These are phyloP conservation scores for Kryptopterus vitreolus DNA, from an alignment of 2,797 vertebrate genomes.

Conservation along the genomic window DNA sequence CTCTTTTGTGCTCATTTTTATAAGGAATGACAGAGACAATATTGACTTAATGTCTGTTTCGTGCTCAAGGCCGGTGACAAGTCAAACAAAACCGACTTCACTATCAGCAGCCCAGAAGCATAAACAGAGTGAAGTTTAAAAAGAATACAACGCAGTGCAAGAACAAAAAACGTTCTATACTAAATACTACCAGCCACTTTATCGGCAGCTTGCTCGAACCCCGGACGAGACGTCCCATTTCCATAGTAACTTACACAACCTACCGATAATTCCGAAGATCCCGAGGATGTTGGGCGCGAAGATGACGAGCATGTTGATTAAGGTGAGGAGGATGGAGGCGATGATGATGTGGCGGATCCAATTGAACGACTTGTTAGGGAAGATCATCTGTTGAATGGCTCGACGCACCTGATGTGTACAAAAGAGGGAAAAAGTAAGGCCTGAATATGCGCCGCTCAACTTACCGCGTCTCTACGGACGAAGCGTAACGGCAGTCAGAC, in stretches of 20 bases:
- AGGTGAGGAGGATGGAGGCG: conserved; percentile 78
- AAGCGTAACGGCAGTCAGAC: too few species aligned
- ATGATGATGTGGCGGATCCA: conserved; percentile 88
- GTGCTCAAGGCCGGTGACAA: conserved; percentile 34
- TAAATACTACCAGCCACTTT: not conserved
- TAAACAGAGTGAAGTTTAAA: conserved; percentile 1
- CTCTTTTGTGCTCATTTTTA: conserved; percentile 45
- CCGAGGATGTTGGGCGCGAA: conserved; percentile 96
- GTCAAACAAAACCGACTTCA: not conserved
- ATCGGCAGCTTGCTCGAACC: too few species aligned
- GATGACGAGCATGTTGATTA: conserved; percentile 95
- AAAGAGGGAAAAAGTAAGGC: not conserved
- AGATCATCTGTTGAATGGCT: conserved; percentile 94
- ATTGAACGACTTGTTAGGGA: conserved; percentile 87
- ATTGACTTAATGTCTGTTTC: conserved; percentile 61
- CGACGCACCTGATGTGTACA: conserved; percentile 80
- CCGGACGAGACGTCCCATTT: not conserved
- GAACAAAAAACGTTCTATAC: not conserved
- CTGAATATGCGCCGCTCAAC: too few species aligned
- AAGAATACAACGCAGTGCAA: not conserved
- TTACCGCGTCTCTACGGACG: too few species aligned
- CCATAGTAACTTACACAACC: conserved; percentile 54
- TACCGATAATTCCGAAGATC: conserved; percentile 96
- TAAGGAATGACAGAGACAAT: conserved; percentile 59
- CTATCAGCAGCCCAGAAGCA: not conserved